phyloP scores from a whole-genome alignment of 2,797 vertebrate genomes.

The Acestrorhynchus altus region DNA sequence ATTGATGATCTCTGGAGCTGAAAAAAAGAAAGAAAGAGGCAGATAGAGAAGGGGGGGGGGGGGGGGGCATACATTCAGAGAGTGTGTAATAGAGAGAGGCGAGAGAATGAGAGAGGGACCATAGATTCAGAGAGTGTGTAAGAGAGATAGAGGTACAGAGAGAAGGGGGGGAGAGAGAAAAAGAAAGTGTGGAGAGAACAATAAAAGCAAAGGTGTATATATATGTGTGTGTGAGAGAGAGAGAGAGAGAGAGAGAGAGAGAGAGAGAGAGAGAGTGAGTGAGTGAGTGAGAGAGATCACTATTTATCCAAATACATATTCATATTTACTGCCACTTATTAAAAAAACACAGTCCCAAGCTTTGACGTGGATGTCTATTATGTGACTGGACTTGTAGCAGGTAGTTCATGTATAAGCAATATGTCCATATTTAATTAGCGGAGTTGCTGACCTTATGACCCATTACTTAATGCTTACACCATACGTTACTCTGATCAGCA shows the following conservation, averaged over 20 bases:
- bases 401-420: neutral
- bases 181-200: neutral
- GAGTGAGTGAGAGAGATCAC: neutral
- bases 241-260: neutral
- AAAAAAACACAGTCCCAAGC: neutral
- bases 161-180: neutral
- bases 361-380: neutral
- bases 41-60: neutral
- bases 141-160: neutral
- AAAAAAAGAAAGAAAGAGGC: neutral
- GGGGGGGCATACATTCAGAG: neutral
- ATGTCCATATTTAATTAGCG: neutral
- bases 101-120: neutral
- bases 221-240: neutral
- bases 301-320: too few relatives aligned
- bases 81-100: neutral
- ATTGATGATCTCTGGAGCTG: conserved; percentile 83
- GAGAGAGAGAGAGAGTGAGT: neutral
- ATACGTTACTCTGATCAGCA: neutral
- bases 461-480: neutral
- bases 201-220: too few relatives aligned
- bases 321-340: too few relatives aligned
- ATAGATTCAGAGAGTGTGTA: neutral
- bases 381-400: neutral
- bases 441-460: neutral